Evolutionary conservation across 2,113 vertebrate species (phyloP), one percentile per base, ranked within the genome.

Genomic region (Triplophysa siluroides): DNA sequence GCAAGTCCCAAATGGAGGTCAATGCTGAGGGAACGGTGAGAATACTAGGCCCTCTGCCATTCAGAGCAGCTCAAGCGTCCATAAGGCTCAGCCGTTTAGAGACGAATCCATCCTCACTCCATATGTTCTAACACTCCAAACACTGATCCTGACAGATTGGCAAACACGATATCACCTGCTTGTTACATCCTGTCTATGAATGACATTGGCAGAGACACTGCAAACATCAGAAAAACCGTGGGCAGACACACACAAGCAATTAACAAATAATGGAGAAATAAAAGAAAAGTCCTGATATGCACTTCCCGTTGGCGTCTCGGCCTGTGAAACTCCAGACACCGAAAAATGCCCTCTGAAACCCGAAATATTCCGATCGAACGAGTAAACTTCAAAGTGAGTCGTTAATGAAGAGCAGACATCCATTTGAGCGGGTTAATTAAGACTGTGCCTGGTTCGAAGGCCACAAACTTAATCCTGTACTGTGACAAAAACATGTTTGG

Each of bases 371-470:
- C 10, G 54, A 81, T 81, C 45, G 79, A 83, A 83, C 50, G 68
- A 83, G 77, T 79, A 77, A 80, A 83, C 83, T 80, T 87, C 63
- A 87, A 85, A 85, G 81, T 7, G 58, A n/a, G 78, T 74, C 61
- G 77, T 85, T 86, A 83, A 85, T 81, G 33, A 85, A 80, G 78
- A 79, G 78, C 85, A 84, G 83, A 82, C 81, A 38, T 79, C 70
- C 73, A 77, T 78, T 64, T 43, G 78, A 83, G 78, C 50, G 74
- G 63, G 52, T 70, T 84, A 84, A 81, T 86, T 86, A 84, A 85
- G 82, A 85, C 76, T 78, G 79, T 4, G 66, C 72, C 77, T 29
- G 64, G 62, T 58, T 79, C 70, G 71, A 76, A 68, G 69, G 77
- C 72, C 43, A 74, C 81, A 81, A 33, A 74, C 81, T 80, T 83